Percentiles rank a stretch among this genome's conserved stretches.
Conservation (phyloP, 2,113 vertebrate genomes). For the Telmatochromis sp. region DNA sequence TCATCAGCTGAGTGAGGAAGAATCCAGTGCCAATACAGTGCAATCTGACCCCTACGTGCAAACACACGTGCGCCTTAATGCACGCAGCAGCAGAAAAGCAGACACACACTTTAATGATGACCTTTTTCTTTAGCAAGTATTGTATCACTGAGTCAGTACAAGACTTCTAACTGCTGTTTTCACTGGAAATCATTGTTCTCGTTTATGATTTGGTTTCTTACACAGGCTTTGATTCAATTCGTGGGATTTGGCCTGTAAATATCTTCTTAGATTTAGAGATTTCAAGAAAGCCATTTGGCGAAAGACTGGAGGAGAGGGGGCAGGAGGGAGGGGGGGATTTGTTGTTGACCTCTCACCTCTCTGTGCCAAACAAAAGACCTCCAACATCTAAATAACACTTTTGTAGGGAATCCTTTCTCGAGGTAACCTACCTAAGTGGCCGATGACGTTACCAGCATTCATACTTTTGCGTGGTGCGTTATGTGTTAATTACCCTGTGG, state of each 20-base stretch:
- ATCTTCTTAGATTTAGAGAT: not conserved
- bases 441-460: not conserved
- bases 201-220: rapidly evolving
- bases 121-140: not conserved
- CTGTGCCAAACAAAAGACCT: not conserved
- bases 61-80: not conserved
- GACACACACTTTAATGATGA: not conserved
- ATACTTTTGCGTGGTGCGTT: not conserved
- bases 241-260: not conserved
- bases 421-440: not conserved
- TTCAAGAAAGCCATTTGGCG: rapidly evolving
- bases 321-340: not conserved
- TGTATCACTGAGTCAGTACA: not conserved
- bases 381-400: rapidly evolving
- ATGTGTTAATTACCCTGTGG: not conserved
- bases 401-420: not conserved
- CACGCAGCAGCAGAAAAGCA: not conserved
- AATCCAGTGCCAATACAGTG: constrained; percentile 10
- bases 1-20: constrained; percentile 56
- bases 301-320: not conserved
- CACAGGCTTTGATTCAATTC: not conserved
- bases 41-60: constrained; percentile 32
- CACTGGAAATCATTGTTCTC: not conserved
- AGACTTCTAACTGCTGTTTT: not conserved
- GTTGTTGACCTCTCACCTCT: not conserved